These are phyloP conservation scores for Peromyscus attwateri DNA, from an alignment of 2,797 vertebrate genomes.

Conservation along the genomic window DNA sequence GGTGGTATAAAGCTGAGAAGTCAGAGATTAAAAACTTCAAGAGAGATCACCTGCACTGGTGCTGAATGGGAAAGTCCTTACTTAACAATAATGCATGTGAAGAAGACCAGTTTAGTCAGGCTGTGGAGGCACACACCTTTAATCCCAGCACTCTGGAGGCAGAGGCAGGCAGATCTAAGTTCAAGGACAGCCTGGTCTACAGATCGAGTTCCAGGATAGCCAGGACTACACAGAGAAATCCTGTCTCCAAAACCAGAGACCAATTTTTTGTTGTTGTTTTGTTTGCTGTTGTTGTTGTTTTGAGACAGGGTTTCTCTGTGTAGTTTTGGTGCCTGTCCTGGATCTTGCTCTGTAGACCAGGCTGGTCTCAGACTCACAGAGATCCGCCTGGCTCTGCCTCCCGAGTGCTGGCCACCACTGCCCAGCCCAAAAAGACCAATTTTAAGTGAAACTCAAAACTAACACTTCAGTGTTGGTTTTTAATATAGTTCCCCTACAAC, in stretches of 20 bases:
- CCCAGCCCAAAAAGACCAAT: background rate
- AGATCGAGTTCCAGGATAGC: background rate
- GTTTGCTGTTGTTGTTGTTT: too few species aligned
- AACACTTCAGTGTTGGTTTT: conserved; percentile 3
- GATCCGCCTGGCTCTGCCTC: too few species aligned
- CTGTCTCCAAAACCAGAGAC: background rate
- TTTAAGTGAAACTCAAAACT: conserved; percentile 37
- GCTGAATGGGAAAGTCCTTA: background rate
- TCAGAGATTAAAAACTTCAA: conserved; percentile 16
- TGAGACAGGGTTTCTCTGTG: too few species aligned
- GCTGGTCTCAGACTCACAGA: too few species aligned
- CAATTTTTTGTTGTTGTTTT: background rate
- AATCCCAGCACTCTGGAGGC: background rate
- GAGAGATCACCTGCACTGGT: background rate
- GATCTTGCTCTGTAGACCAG: too few species aligned
- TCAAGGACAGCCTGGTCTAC: background rate
- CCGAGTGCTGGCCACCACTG: too few species aligned
- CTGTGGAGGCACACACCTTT: background rate
- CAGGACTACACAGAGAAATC: background rate
- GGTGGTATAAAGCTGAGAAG: background rate
- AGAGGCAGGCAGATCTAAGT: background rate
- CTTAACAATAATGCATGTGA: conserved; percentile 16
- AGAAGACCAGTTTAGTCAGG: background rate
- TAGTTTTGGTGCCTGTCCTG: too few species aligned
- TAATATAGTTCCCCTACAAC: background rate